Evolutionary conservation across 2,888 invertebrate genomes (phyloP), one percentile per base, ranked within the genome.

Genomic region (Parascotia fuliginaria): DNA sequence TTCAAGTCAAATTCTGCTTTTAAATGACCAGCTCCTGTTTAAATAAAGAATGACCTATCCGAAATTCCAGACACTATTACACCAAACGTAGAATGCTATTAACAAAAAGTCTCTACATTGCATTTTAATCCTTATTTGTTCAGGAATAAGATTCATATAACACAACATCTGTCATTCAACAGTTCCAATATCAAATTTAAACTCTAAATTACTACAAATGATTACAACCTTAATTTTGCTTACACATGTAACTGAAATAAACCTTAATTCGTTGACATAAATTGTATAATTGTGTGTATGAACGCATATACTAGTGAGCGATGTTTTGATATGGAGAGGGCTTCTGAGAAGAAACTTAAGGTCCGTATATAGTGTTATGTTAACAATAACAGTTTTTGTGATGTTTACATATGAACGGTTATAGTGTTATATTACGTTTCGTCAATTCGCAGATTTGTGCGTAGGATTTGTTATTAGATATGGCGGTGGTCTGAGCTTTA

Each of bases 361-460:
- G 82, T 80, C 77, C 74, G 72, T 79, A 68, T 65, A 75, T 61
- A 72, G 70, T 60, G 74, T 66, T 75, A 65, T 56, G 62, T 65
- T 72, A 77, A 69, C 71, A 83, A 87, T 85, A 86, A 84, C 82
- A 84, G 70, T 83, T 84, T 82, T 83, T 77, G 76, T 75, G 74
- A 70, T 83, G 77, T 87, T 85, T 83, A 83, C 77, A 80, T 63
- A 55, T 44, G 48, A 54, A 65, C 54, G 56, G 56, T 55, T 55
- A 53, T 39, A 41, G 87, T 87, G 73, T 89, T 77, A 65, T 59
- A 81, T 89, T 88, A 83, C 87, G 59, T 77, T 72, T 39, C 60
- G 77, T 77, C 70, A 74, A 73, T 86, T 86, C 82, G 84, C 77
- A 81, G 87, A 88, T 87, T 82, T 83, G 83, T 87, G 88, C 85